These are phyloP conservation scores for Sycophaga agraensis DNA, from an alignment of 1,140 invertebrate species.

Conservation along the genomic window DNA sequence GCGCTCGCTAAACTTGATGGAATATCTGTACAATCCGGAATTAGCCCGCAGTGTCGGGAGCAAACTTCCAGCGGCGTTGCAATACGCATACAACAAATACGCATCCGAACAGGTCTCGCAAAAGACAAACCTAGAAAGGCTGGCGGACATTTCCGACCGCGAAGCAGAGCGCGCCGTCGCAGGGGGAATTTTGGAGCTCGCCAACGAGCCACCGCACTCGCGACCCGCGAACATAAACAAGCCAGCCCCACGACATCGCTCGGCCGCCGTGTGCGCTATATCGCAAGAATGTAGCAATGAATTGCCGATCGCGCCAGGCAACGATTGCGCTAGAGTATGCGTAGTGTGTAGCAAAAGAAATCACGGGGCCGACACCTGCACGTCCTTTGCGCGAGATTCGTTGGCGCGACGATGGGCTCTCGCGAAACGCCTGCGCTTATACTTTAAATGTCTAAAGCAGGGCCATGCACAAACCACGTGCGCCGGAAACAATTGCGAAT, in stretches of 20 bases:
- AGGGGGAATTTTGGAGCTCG: too few relatives aligned
- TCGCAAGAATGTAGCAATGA: too few relatives aligned
- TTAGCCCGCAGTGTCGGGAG: background rate
- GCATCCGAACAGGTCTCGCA: background rate
- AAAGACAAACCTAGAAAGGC: background rate
- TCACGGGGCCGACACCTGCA: background rate
- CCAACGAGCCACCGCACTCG: too few relatives aligned
- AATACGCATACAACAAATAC: background rate
- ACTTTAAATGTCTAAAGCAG: slow-evolving; percentile 1
- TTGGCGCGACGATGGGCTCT: too few relatives aligned
- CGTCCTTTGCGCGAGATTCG: too few relatives aligned
- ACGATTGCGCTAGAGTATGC: background rate
- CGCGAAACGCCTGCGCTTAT: too few relatives aligned
- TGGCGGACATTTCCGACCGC: too few relatives aligned
- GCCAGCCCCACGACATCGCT: too few relatives aligned
- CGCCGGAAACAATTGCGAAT: background rate
- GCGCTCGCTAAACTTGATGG: background rate
- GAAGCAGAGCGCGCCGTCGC: too few relatives aligned
- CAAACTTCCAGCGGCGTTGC: background rate
- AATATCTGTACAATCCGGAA: background rate
- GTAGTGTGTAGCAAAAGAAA: background rate
- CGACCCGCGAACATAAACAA: background rate
- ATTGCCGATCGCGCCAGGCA: background rate
- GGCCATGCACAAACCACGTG: background rate
- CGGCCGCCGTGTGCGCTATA: too few relatives aligned